These are phyloP conservation scores for Drosophila nigricruria DNA, from an alignment of 2,888 invertebrate genomes.

Conservation along the genomic window DNA sequence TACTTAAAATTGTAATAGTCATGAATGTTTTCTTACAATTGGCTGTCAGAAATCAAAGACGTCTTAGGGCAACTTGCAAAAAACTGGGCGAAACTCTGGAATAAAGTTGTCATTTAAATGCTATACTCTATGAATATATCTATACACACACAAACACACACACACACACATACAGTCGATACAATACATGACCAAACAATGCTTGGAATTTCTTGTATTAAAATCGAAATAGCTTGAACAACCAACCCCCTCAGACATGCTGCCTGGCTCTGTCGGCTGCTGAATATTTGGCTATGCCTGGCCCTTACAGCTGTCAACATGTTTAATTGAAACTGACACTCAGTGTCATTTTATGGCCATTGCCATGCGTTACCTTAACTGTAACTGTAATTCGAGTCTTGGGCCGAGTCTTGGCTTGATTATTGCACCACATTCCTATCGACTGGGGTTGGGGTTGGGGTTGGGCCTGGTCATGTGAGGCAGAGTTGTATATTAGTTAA, in stretches of 20 bases:
- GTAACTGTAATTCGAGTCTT: conserved; percentile 63
- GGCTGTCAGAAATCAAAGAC: conserved; percentile 66
- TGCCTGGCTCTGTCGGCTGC: conserved; percentile 4
- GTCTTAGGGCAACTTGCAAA: conserved; percentile 19
- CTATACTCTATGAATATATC: conserved; percentile 5
- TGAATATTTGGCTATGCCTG: conserved; percentile 45
- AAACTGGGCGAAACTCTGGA: conserved; percentile 34
- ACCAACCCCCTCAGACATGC: conserved; percentile 27
- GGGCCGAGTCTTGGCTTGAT: conserved; percentile 58
- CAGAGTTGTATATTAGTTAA: conserved; percentile 69
- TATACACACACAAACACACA: neutral
- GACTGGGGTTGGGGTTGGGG: neutral
- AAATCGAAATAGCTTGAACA: conserved; percentile 71
- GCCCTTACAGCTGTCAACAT: conserved; percentile 80
- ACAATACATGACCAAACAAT: conserved; percentile 58
- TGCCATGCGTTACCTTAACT: conserved; percentile 75
- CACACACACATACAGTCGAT: neutral
- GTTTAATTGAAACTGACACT: conserved; percentile 84
- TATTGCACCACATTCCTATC: conserved; percentile 67
- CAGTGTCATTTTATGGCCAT: conserved; percentile 82
- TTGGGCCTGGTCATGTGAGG: neutral
- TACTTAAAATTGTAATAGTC: conserved; percentile 64
- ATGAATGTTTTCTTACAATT: conserved; percentile 39
- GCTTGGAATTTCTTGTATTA: conserved; percentile 77
- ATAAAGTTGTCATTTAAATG: conserved; percentile 73